Base-by-base conservation (phyloP, 2,888 invertebrate species). In the Dryobotodes eremita region DNA sequence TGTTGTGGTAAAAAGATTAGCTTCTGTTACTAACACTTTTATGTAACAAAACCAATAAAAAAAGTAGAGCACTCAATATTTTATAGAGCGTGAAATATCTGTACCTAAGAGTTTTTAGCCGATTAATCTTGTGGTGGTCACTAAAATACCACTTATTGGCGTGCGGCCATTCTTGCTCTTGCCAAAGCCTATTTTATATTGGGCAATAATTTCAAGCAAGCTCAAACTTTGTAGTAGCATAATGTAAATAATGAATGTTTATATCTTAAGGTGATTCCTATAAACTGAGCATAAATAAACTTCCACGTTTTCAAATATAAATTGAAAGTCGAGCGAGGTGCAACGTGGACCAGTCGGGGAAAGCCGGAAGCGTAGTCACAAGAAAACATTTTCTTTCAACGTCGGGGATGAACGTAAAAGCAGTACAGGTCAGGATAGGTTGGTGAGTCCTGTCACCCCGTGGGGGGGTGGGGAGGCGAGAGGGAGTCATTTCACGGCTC, bases 401-500 rank as follows among this genome's bases (percentile, higher is more conserved):
- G 86, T 78, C 69, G 53, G 59, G 68, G 77, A 88, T 82, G 79
- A 88, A 90, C 88, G 91, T 91, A 91, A 91, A 92, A 92, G 91
- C 90, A 90, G 83, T 84, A 89, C 89, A 92, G 95, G 90, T 92
- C 95, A 91, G 82, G 87, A 85, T 89, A 81, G 70, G 83, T 85
- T 94, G 95, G 94, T 87, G 88, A 88, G 91, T 88, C 88, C 80
- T 74, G 83, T 71, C 85, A 82, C 90, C 90, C 91, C 80, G 89
- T 88, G 85, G 90, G 91, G 90, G 91, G 92, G 91, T 91, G 90
- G 92, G 59, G 59, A 36, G 66, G 26, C 53, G 53, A 66, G 92
- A 92, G 93, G 92, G 92, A 93, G 92, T 95, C 94, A 96, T 96
- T 96, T 96, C 95, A 96, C 95, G 96, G 93, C 94, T 95, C 95